Percentiles rank a stretch among this genome's conserved stretches.
phyloP scores from a whole-genome alignment of 2,888 invertebrate genomes.

The Anoplius nigerrimus region DNA sequence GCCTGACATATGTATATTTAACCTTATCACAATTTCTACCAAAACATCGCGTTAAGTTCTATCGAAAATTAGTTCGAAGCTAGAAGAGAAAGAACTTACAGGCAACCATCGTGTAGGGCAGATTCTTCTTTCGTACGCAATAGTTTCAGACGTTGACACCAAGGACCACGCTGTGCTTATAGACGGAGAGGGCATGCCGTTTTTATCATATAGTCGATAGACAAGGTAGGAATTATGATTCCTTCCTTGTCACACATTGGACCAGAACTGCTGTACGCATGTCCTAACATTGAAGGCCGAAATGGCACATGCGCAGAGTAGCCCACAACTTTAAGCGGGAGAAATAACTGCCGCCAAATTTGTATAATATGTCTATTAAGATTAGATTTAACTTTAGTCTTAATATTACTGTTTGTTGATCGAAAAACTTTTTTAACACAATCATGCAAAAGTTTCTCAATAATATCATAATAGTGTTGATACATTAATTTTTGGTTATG shows the following conservation, averaged over 20 bases:
- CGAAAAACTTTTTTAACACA: too few relatives aligned
- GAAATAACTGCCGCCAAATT: background rate
- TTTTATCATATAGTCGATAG: conserved; percentile 32
- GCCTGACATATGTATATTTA: too few relatives aligned
- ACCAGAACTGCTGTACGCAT: conserved; percentile 1
- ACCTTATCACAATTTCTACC: background rate
- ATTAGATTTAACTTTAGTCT: too few relatives aligned
- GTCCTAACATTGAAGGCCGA: conserved; percentile 2
- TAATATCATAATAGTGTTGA: too few relatives aligned
- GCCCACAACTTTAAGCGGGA: background rate
- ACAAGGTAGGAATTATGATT: conserved; percentile 22
- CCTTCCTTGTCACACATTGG: conserved; percentile 11
- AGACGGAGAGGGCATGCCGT: conserved; percentile 17
- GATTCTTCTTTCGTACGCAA: conserved; percentile 30
- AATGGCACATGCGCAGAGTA: conserved; percentile 1
- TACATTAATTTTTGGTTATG: too few relatives aligned
- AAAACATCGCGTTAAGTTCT: too few relatives aligned
- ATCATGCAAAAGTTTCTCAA: too few relatives aligned
- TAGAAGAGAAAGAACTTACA: conserved; percentile 49
- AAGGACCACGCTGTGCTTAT: conserved; percentile 23
- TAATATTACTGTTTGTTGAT: too few relatives aligned
- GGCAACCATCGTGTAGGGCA: conserved; percentile 45
- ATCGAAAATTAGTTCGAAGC: too few relatives aligned
- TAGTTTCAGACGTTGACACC: conserved; percentile 26
- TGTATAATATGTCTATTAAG: background rate